phyloP scores from a whole-genome alignment of 2,113 vertebrate species.

The Lycocorax pyrrhopterus region DNA sequence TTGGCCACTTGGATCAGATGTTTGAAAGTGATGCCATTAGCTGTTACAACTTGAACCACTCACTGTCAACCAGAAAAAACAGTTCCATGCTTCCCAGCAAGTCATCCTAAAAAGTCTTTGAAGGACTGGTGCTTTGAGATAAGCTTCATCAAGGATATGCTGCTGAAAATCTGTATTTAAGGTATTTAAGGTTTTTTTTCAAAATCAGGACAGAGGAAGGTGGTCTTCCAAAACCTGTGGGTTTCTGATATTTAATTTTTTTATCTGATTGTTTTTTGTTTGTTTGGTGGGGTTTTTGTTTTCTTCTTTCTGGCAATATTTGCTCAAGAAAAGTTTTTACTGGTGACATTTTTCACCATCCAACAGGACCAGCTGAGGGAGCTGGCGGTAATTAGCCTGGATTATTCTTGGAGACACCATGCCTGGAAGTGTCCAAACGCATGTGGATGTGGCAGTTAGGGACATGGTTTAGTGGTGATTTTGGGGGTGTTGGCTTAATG shows the following conservation, averaged over 20 bases:
- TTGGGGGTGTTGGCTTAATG: neutral
- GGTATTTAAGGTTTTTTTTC: neutral
- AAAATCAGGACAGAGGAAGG: neutral
- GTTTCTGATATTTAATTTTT: neutral
- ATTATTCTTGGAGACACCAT: neutral
- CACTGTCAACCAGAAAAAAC: neutral
- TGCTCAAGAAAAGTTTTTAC: neutral
- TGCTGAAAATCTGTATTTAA: neutral
- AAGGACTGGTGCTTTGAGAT: neutral
- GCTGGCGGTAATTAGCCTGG: neutral
- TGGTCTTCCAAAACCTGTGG: neutral
- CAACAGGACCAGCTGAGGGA: neutral
- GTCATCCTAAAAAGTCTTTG: neutral
- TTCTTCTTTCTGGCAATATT: neutral
- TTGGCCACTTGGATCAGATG: neutral
- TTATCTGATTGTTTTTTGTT: too few relatives aligned
- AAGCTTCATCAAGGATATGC: neutral
- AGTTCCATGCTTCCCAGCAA: neutral
- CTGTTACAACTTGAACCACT: neutral
- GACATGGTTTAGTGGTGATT: neutral
- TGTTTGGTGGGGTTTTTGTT: rapidly evolving
- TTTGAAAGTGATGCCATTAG: neutral
- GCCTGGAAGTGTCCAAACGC: neutral
- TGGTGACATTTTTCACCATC: neutral
- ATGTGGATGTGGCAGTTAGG: rapidly evolving